Evolutionary conservation across 2,113 vertebrate genomes (phyloP), one percentile per base, ranked within the genome.

Genomic region (Nerophis ophidion): DNA sequence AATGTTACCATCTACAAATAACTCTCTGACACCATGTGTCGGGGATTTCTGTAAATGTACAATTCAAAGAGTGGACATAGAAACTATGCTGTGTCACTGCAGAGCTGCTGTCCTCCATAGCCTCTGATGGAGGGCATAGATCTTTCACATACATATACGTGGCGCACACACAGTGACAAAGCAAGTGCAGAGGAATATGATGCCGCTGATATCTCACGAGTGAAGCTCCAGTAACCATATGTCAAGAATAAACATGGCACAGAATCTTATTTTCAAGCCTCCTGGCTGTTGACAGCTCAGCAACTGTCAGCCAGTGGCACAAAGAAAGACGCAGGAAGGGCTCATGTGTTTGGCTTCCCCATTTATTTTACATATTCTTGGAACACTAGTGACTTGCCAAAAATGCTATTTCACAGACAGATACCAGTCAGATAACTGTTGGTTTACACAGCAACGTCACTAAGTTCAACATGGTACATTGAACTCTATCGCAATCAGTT

Each of bases 71-170:
- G 52, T 8, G 35, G 53, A 55, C 53, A 40, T 42, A 16, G 35
- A 40, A 17, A 55, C 35, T 55, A 16, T 56, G 54, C 54, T 13
- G 54, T 56, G 54, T 19, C 54, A 56, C 54, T 56, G 54, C 38
- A 56, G 36, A 7, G 54, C 38, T 16, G n/a, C 54, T 17, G 54
- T 56, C 54, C 54, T 56, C 16, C 36, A 56, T 38, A 56, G 9
- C 9, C 15, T 19, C 54, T 16, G 5, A 15, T 55, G 35, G 40
- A 55, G 35, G 35, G 35, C 53, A 55, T 51, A 7, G 15, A 35
- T 55, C 53, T 55, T 4, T 36, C 46, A n/a, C 46, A n/a, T 7
- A 5, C 45, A 4, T 4, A 4, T 33, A 15, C 6, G 0, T 4
- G 1, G 7, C 14, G 0, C 33, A 53, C 6, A 36, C 33, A 34